Evolutionary conservation across 2,797 vertebrate species (phyloP).

Genomic region (Betta splendens): DNA sequence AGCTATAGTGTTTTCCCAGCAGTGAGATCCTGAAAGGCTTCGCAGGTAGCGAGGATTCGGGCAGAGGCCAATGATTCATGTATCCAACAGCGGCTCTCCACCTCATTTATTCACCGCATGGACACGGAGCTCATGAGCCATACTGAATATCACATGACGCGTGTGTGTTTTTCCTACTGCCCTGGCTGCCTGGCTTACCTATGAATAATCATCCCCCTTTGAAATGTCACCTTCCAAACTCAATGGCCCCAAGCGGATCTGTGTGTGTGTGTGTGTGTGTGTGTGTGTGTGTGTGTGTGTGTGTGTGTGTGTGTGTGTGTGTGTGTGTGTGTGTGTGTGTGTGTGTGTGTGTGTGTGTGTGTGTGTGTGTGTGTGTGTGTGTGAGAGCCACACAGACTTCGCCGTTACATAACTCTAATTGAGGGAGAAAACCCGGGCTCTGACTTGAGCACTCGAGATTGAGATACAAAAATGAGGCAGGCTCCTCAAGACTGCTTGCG

Average conservation of each 20-base stretch:
- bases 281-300: conserved; percentile 13
- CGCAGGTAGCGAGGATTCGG: conserved; percentile 38
- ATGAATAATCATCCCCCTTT: conserved; percentile 73
- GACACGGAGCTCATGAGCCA: conserved; percentile 64
- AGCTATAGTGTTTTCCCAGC: conserved; percentile 33
- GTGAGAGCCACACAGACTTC: background rate
- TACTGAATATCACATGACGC: conserved; percentile 73
- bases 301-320: conserved; percentile 16
- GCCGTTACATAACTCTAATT: conserved; percentile 9
- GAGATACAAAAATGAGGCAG: conserved; percentile 20
- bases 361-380: background rate
- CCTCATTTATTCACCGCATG: conserved; percentile 75
- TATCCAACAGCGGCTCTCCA: conserved; percentile 53
- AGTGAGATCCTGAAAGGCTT: conserved; percentile 31
- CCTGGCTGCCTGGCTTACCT: conserved; percentile 42
- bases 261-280: conserved; percentile 10
- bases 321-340: background rate
- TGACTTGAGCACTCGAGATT: conserved; percentile 25
- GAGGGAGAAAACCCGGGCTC: conserved; percentile 4
- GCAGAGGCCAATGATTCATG: conserved; percentile 62
- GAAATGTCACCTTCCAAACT: conserved; percentile 79
- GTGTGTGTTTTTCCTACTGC: conserved; percentile 54
- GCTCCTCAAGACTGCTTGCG: conserved; percentile 1
- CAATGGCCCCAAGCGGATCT: conserved; percentile 56
- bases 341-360: conserved; percentile 7